Evolutionary conservation across 2,888 invertebrate species (phyloP).

Genomic region (Caenorhabditis sp.): DNA sequence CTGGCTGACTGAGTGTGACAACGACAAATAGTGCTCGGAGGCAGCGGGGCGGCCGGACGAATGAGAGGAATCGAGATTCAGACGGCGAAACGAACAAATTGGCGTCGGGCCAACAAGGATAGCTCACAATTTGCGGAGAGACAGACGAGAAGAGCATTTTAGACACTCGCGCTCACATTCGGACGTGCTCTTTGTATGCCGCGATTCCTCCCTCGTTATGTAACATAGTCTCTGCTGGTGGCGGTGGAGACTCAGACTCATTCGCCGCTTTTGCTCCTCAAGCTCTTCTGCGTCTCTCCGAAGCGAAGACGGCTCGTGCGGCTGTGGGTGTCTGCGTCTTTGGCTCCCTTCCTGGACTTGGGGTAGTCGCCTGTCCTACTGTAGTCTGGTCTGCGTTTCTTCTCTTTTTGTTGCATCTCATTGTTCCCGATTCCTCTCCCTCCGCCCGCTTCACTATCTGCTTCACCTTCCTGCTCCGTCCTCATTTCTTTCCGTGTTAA

Average conservation of each 20-base stretch:
- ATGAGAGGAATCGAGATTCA: conserved; percentile 5
- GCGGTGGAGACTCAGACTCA: conserved; percentile 9
- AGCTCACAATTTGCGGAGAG: conserved; percentile 12
- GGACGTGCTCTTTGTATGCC: conserved; percentile 27
- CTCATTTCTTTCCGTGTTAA: neutral
- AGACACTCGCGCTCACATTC: conserved; percentile 7
- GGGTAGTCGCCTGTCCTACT: conserved; percentile 16
- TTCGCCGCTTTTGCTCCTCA: neutral
- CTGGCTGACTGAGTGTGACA: conserved; percentile 34
- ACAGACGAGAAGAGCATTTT: conserved; percentile 23
- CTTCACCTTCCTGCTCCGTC: neutral
- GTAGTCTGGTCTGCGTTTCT: conserved; percentile 38
- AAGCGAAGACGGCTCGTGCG: neutral
- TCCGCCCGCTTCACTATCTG: neutral
- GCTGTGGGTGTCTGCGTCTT: conserved; percentile 4
- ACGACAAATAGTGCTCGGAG: conserved; percentile 58
- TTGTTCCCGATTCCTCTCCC: conserved; percentile 5
- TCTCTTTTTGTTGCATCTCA: conserved; percentile 7
- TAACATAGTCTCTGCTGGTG: conserved; percentile 35
- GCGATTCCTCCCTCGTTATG: conserved; percentile 40
- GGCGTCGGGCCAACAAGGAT: conserved; percentile 14
- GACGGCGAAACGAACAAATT: conserved; percentile 35
- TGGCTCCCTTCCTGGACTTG: conserved; percentile 8
- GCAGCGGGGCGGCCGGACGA: neutral
- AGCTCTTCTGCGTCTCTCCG: conserved; percentile 8